A percentile compares a stretch with the other conserved stretches of the same genome.
Conservation (phyloP, 2,113 vertebrate genomes). For the Corydoras sp. region DNA sequence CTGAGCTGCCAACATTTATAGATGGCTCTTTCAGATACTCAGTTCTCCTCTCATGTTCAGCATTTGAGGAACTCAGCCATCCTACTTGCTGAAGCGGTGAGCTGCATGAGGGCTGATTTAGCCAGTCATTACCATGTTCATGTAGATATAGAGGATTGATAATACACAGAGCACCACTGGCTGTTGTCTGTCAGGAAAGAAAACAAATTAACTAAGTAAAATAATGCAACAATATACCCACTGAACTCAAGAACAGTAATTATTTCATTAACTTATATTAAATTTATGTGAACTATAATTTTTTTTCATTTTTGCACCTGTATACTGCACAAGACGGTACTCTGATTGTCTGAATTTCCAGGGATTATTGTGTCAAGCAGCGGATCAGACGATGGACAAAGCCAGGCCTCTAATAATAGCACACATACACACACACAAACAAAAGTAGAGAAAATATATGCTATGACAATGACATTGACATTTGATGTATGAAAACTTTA, state of each 20-base stretch:
- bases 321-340: constrained; percentile 59
- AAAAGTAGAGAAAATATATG: too few relatives aligned
- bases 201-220: background rate
- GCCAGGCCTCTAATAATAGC: constrained; percentile 58
- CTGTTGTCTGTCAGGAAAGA: constrained; percentile 46
- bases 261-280: too few relatives aligned
- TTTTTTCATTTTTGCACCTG: constrained; percentile 34
- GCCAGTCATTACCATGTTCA: constrained; percentile 66
- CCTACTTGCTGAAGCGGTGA: constrained; percentile 17
- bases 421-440: constrained; percentile 1
- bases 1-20: constrained; percentile 33
- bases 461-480: too few relatives aligned
- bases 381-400: constrained; percentile 39
- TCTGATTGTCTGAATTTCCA: constrained; percentile 30
- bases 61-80: constrained; percentile 54
- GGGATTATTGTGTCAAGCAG: constrained; percentile 42
- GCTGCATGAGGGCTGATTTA: constrained; percentile 31
- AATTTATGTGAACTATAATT: too few relatives aligned
- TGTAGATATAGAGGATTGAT: constrained; percentile 78
- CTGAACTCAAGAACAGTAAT: background rate
- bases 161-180: constrained; percentile 67
- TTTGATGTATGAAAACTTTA: background rate
- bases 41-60: constrained; percentile 51
- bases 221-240: too few relatives aligned
- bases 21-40: constrained; percentile 51